Evolutionary conservation across 2,113 vertebrate species (phyloP).

Genomic region (Anser brachyrhynchus): DNA sequence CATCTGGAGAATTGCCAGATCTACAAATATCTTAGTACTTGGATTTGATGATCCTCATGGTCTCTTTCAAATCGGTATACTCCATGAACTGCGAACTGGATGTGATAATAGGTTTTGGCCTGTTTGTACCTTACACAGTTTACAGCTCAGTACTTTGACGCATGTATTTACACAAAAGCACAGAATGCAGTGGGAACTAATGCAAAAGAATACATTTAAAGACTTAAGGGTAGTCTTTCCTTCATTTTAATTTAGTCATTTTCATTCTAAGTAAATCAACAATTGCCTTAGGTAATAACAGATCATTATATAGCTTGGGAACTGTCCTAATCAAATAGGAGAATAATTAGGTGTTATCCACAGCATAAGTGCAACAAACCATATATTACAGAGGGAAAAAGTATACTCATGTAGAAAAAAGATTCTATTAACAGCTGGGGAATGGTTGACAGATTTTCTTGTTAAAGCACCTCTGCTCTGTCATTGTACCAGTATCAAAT

Average conservation of each 20-base stretch:
- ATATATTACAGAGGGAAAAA: not conserved
- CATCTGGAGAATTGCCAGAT: not conserved
- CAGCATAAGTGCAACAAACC: not conserved
- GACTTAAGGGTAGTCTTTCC: not conserved
- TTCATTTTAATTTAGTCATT: not conserved
- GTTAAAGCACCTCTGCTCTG: not conserved
- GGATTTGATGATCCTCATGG: not conserved
- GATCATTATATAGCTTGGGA: not conserved
- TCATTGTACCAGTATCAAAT: not conserved
- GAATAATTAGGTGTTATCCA: not conserved
- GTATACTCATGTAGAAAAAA: not conserved
- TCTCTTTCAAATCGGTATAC: not conserved
- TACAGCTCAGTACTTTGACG: not conserved
- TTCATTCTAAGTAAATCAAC: not conserved
- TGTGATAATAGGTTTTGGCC: not conserved
- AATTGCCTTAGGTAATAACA: not conserved
- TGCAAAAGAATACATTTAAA: not conserved
- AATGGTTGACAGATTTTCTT: not conserved
- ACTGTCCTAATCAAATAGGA: not conserved
- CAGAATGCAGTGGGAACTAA: not conserved
- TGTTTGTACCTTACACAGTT: not conserved
- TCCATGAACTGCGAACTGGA: not conserved
- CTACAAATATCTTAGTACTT: accelerated
- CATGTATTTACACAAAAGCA: not conserved
- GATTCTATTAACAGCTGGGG: not conserved